Conservation (phyloP, 2,797 vertebrate genomes). For the Hypotaenidia philippensis region DNA sequence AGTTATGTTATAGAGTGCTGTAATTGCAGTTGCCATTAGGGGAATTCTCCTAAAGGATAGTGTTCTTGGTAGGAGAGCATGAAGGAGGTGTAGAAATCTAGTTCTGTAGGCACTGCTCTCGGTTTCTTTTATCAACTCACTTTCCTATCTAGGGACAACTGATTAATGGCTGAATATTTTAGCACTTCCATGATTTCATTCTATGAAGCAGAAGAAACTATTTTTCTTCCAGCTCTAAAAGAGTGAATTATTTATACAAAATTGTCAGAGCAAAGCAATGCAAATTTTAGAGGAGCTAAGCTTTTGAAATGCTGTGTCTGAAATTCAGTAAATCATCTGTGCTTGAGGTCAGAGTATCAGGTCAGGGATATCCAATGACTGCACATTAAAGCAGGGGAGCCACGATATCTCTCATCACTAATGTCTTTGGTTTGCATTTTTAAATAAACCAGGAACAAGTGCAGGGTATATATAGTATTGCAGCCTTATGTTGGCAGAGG, state of each 20-base stretch:
- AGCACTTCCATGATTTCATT: neutral
- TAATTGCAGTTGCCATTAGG: neutral
- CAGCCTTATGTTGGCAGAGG: neutral
- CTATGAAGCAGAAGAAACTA: neutral
- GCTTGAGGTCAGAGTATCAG: neutral
- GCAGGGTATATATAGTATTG: neutral
- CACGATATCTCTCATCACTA: neutral
- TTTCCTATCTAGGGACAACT: neutral
- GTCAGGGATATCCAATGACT: conserved; percentile 3
- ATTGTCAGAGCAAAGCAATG: neutral
- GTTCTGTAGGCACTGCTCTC: neutral
- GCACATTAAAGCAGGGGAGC: neutral
- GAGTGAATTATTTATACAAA: neutral
- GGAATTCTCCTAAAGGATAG: neutral
- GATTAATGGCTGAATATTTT: neutral
- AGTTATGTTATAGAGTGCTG: neutral
- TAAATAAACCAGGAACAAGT: conserved; percentile 47
- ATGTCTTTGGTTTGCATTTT: conserved; percentile 42
- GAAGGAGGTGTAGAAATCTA: neutral
- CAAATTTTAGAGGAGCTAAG: neutral
- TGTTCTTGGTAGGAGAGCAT: neutral
- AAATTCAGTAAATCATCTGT: neutral
- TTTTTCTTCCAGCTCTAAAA: neutral
- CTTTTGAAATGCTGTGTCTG: neutral
- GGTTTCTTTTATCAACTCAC: neutral